Evolutionary conservation across 2,888 invertebrate genomes (phyloP), one percentile per base, ranked within the genome.

Genomic region (Oasisia sp.): DNA sequence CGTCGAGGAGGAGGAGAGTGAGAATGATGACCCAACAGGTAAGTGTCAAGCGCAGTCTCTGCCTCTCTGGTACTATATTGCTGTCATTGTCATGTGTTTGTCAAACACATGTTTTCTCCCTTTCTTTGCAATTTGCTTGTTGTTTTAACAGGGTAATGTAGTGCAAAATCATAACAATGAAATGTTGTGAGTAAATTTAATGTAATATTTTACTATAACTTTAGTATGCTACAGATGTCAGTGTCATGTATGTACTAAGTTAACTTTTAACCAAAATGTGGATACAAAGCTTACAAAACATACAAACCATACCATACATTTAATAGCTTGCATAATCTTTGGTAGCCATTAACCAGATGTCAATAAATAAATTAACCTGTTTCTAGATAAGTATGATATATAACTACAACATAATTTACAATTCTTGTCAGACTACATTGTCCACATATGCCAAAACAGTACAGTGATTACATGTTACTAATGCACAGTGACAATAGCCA

Each of bases 1-100:
- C 1, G 97, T 96, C 93, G 96, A 96, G 32, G 96, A 96, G 92
- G 96, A 96, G 91, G 97, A 97, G 92, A 97, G 97, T 92, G 97
- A 97, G 93, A 96, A 97, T 94, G 97, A 97, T 95, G 97, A 97
- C 94, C 97, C 97, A 1, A 96, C 97, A 93, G 97, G 97, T 97
- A 94, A 93, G 93, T 91, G 92, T 14, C n/a, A 74, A 19, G 32
- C 9, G 27, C 27, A 38, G 14, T 27, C 7, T 27, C 27, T 74
- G 19, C 27, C 27, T 27, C 7, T 27, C 27, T 74, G 19, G 74
- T 74, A 74, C 19, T 74, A 27, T 74, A 19, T 27, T n/a, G n/a
- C 74, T 74, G n/a, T 27, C 27, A 27, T 74, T 74, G n/a, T 27
- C 27, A 27, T 74, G 14, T 74, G 7, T 58, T 14, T 58, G 58